Conservation (phyloP, 2,113 vertebrate genomes). For the Saccopteryx bilineata region DNA sequence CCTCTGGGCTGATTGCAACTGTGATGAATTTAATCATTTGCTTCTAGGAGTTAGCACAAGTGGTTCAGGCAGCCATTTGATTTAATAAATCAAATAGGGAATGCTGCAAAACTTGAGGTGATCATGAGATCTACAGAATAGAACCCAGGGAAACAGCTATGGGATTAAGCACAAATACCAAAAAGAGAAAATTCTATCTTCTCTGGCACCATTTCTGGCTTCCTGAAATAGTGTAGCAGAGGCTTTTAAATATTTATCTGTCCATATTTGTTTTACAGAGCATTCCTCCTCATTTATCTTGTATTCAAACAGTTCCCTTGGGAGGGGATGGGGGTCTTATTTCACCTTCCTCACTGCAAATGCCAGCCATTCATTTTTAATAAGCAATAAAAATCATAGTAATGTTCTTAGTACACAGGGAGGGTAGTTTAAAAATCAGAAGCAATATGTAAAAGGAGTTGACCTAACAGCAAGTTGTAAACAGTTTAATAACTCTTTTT, state of each 20-base stretch:
- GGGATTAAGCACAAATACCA: slow-evolving; percentile 26
- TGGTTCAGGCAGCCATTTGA: slow-evolving; percentile 9
- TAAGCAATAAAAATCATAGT: slow-evolving; percentile 63
- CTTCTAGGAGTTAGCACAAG: slow-evolving; percentile 6
- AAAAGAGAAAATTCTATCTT: slow-evolving; percentile 56
- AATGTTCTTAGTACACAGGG: slow-evolving; percentile 31
- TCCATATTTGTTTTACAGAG: slow-evolving; percentile 55
- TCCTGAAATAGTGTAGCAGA: slow-evolving; percentile 7
- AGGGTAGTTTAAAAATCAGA: slow-evolving; percentile 37
- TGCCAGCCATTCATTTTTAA: slow-evolving; percentile 67
- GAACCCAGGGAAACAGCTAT: background rate
- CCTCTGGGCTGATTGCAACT: background rate
- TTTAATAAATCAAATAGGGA: slow-evolving; percentile 59
- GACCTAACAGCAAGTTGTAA: slow-evolving; percentile 12
- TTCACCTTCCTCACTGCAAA: slow-evolving; percentile 44
- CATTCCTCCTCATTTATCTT: slow-evolving; percentile 58
- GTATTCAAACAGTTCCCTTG: slow-evolving; percentile 1
- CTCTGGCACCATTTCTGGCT: slow-evolving; percentile 25
- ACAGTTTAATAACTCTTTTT: slow-evolving; percentile 3
- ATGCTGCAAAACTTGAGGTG: slow-evolving; percentile 32
- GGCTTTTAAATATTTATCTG: slow-evolving; percentile 67
- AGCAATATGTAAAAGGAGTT: slow-evolving; percentile 53
- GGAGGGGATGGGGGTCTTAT: background rate
- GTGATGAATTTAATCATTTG: slow-evolving; percentile 44
- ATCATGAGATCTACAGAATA: background rate